Evolutionary conservation across 2,888 invertebrate genomes (phyloP).

Genomic region (Bombylius discolor): DNA sequence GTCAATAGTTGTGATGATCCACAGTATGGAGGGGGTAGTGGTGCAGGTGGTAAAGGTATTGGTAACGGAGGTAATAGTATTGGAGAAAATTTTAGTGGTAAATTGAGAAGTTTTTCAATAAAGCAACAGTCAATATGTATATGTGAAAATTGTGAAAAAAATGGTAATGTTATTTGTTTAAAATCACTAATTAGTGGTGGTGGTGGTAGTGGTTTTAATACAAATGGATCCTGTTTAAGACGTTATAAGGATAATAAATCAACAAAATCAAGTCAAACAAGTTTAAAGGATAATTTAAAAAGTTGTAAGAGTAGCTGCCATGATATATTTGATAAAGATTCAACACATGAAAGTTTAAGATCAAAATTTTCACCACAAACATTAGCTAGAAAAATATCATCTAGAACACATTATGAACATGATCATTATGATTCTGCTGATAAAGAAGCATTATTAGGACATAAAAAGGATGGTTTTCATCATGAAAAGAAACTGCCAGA

Average conservation of each 20-base stretch:
- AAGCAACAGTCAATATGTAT: slow-evolving; percentile 14
- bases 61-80: slow-evolving; percentile 7
- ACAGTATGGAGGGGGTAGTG: not conserved
- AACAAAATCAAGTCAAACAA: slow-evolving; percentile 17
- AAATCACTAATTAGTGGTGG: slow-evolving; percentile 9
- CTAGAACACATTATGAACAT: slow-evolving; percentile 17
- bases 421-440: slow-evolving; percentile 16
- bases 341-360: slow-evolving; percentile 18
- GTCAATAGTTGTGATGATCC: not conserved
- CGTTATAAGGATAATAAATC: slow-evolving; percentile 5
- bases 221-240: slow-evolving; percentile 6
- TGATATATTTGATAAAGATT: slow-evolving; percentile 12
- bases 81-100: slow-evolving; percentile 2
- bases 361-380: slow-evolving; percentile 22
- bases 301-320: slow-evolving; percentile 12
- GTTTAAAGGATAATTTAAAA: slow-evolving; percentile 17
- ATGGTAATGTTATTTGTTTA: slow-evolving; percentile 11
- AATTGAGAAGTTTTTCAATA: slow-evolving; percentile 15
- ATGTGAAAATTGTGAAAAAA: slow-evolving; percentile 19
- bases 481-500: slow-evolving; percentile 21
- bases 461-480: slow-evolving; percentile 18
- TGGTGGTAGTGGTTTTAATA: slow-evolving; percentile 9
- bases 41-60: not conserved
- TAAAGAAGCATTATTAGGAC: slow-evolving; percentile 20
- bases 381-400: slow-evolving; percentile 20